Evolutionary conservation across 2,888 invertebrate species (phyloP), one percentile per base, ranked within the genome.

Genomic region (Sussaba pulchella): DNA sequence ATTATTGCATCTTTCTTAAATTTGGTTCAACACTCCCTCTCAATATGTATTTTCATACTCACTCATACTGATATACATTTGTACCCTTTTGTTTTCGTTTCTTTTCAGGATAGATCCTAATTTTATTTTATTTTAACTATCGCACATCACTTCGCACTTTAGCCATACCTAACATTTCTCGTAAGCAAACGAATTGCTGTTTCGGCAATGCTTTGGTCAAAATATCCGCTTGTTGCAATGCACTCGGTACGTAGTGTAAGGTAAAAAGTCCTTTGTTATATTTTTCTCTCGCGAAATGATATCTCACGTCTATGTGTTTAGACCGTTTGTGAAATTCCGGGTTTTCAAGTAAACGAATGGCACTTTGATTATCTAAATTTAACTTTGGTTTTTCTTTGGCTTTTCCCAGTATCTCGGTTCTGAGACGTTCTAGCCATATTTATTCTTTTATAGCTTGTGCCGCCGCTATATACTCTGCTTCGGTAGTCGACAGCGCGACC

Each of bases 341-440:
- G 31, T 80, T 82, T 41, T 83, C 76, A 2, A 83, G 10, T 2
- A 85, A 31, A 17, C 31, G 54, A 3, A 85, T 83, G 8, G 84
- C 80, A 26, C 83, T 82, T 72, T 83, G 82, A 75, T 84, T 84
- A 26, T 84, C 82, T 14, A 85, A 8, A 43, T 69, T 24, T 9
- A 83, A 1, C 6, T 43, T 69, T 14, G 73, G 67, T 63, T 67
- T 79, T 8, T 10, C 41, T 50, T n/a, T 17, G 1, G 17, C 19
- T 2, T 43, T 41, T 2, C 54, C 36, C n/a, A 50, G 64, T 3
- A 83, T 26, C 39, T 84, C 78, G 14, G 9, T n/a, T 12, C 75
- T 26, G 24, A 82, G 41, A 3, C 69, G 64, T 14, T 57, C 8
- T 24, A 83, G 14, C 78, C 81, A 81, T 31, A 77, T 70, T 21